Conservation (phyloP, 2,888 invertebrate species). For the Xanthia togata region DNA sequence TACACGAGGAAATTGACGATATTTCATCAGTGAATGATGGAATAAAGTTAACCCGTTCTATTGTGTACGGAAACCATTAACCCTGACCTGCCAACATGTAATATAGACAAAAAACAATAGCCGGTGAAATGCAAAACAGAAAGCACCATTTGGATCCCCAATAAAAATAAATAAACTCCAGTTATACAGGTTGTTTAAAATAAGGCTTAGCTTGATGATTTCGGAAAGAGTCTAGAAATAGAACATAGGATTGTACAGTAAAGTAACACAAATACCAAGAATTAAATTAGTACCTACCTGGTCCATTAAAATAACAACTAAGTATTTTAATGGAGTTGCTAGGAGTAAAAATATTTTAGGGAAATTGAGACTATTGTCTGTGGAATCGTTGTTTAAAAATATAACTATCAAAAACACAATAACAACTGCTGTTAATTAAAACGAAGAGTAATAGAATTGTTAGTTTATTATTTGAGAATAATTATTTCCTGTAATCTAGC, state of each 20-base stretch:
- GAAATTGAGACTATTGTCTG: not conserved
- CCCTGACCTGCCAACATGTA: conserved; percentile 9
- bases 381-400: not conserved
- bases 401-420: not conserved
- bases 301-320: not conserved
- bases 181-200: conserved; percentile 2
- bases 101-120: conserved; percentile 46
- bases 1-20: conserved; percentile 1
- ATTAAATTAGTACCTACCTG: not conserved
- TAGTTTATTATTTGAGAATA: not conserved
- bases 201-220: not conserved
- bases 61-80: conserved; percentile 40
- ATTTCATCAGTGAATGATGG: conserved; percentile 27
- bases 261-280: not conserved
- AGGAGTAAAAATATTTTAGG: not conserved
- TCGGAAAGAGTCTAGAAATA: not conserved
- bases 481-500: not conserved
- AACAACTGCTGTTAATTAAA: not conserved
- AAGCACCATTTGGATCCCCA: conserved; percentile 23
- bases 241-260: not conserved
- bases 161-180: conserved; percentile 51
- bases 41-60: conserved; percentile 1
- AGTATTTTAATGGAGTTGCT: not conserved
- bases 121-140: conserved; percentile 38
- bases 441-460: not conserved